Evolutionary conservation across 2,888 invertebrate genomes (phyloP).

Genomic region (Diploptera punctata): DNA sequence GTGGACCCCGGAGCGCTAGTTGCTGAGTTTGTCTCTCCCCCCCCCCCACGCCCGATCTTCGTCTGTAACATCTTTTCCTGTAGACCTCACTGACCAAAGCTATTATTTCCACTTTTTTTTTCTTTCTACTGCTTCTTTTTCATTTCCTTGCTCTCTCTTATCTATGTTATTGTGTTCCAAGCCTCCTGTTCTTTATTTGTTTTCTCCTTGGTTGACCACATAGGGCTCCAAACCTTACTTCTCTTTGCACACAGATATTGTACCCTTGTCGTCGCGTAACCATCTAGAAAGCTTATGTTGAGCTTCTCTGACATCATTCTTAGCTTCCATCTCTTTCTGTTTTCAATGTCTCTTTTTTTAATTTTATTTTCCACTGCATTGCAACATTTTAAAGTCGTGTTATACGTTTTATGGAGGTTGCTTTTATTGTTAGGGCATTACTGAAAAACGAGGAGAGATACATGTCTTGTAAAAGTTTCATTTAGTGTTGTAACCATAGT

Average conservation of each 20-base stretch:
- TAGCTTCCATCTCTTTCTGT: neutral
- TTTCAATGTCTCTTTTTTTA: neutral
- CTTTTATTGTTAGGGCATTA: too few species aligned
- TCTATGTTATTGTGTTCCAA: constrained; percentile 5
- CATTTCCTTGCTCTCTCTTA: neutral
- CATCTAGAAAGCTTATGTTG: neutral
- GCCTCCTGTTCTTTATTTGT: constrained; percentile 8
- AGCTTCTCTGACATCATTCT: neutral
- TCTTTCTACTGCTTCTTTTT: too few species aligned
- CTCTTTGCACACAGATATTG: neutral
- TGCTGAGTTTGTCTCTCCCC: neutral
- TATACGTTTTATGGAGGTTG: too few species aligned
- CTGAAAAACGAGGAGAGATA: too few species aligned
- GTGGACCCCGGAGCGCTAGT: too few species aligned
- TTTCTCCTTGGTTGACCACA: constrained; percentile 12
- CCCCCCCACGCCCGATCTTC: neutral
- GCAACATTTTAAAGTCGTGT: too few species aligned
- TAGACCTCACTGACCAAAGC: neutral
- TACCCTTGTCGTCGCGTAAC: neutral
- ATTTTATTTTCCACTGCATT: neutral
- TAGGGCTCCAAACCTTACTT: neutral
- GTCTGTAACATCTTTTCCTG: constrained; percentile 1
- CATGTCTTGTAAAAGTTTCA: too few species aligned
- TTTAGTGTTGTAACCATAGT: too few species aligned
- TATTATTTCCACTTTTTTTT: constrained; percentile 2